These are phyloP conservation scores for Apoda limacodes DNA, from an alignment of 2,888 invertebrate genomes.

Conservation along the genomic window DNA sequence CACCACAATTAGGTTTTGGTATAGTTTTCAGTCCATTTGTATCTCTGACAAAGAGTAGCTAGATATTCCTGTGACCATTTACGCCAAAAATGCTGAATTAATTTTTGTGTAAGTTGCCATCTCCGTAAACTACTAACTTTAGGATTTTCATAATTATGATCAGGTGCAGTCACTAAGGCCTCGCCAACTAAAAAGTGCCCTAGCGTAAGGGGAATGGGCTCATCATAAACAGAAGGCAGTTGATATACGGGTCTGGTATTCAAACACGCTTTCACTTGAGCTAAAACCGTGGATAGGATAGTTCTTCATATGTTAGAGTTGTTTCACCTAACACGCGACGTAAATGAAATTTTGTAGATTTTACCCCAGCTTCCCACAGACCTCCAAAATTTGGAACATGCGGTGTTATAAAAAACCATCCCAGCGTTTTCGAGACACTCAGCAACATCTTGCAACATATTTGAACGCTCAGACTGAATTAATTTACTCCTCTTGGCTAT, in stretches of 20 bases:
- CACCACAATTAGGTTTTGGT: conserved; percentile 10
- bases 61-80: conserved; percentile 21
- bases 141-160: conserved; percentile 2
- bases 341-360: no score
- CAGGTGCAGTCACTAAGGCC: conserved; percentile 8
- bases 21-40: conserved; percentile 15
- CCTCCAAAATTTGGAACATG: no score
- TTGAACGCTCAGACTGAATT: no score
- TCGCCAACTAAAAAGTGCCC: conserved; percentile 11
- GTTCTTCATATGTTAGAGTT: conserved; percentile 13
- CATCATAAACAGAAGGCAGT: no score
- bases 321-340: conserved; percentile 20
- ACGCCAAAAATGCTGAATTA: conserved; percentile 17
- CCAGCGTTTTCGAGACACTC: no score
- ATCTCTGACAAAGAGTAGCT: conserved; percentile 13
- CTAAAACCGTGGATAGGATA: conserved; percentile 8
- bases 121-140: conserved; percentile 11
- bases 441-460: no score
- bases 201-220: conserved; percentile 6
- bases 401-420: conserved; percentile 14
- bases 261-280: conserved; percentile 8
- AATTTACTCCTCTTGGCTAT: conserved; percentile 4
- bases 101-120: conserved; percentile 18
- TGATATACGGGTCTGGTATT: conserved; percentile 7
- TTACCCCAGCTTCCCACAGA: no score